Base-by-base conservation (phyloP, 2,797 vertebrate genomes). In the Antennarius maculatus region DNA sequence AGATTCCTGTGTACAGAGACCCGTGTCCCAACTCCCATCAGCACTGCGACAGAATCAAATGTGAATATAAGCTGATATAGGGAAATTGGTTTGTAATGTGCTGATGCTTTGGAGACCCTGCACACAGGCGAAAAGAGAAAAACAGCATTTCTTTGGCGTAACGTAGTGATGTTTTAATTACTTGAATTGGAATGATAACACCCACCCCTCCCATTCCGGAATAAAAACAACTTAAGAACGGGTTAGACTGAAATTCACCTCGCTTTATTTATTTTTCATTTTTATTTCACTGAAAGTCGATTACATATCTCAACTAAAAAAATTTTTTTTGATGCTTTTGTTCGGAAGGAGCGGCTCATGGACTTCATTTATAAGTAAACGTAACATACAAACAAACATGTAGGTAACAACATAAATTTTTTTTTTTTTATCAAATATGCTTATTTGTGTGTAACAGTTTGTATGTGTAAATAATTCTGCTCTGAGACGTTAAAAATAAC, bases 71-170 rank as follows among this genome's bases (percentile, higher is more conserved):
- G 95, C 93, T 97, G 95, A 98, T 96, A 95, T 95, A 94, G 94
- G 95, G 95, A 97, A 97, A 97, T 98, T 96, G 95, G 93, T 96
- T 96, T 95, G 95, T 96, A 96, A 97, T 96, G 94, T 94, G 95
- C 95, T 95, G 95, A 95, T 95, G 93, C 94, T 93, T 93, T 91
- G 92, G 92, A 95, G 94, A 95, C 94, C 92, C 86, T 91, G 92
- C 88, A 87, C 86, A 52, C 73, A 61, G 43, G 29, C 50, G 72
- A 87, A 75, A 69, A 69, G 11, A 67, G 76, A 66, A 71, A 84
- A 83, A 81, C 78, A 82, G 87, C 86, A 83, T 68, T 93, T 94
- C 88, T 87, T 86, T 89, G 89, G 88, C 91, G 86, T 90, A 79
- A 86, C 69, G 77, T 79, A 91, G 83, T 90, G 90, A 92, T 90